phyloP scores from a whole-genome alignment of 2,888 invertebrate species.

The Cistogaster globosa region DNA sequence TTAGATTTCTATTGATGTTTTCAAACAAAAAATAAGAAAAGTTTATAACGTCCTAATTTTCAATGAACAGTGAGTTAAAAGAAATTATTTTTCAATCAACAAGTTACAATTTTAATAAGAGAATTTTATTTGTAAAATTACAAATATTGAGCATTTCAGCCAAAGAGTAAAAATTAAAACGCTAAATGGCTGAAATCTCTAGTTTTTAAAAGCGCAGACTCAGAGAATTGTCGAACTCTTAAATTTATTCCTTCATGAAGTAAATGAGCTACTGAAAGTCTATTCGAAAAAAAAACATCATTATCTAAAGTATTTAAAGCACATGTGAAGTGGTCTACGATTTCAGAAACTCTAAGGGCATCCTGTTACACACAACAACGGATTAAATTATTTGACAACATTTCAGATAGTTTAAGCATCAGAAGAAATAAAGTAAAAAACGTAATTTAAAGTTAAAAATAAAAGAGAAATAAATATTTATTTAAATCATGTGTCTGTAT shows the following conservation, averaged over 20 bases:
- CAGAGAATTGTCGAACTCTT: neutral
- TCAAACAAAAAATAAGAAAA: no score
- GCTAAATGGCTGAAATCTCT: neutral
- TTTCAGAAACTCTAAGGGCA: conserved; percentile 11
- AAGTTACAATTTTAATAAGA: neutral
- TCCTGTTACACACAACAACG: neutral
- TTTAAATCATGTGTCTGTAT: conserved; percentile 77
- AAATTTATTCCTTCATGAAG: neutral
- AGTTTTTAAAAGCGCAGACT: neutral
- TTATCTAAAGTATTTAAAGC: conserved; percentile 12
- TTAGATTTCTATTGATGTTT: no score
- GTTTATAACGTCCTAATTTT: no score
- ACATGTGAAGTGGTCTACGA: neutral
- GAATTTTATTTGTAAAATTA: neutral
- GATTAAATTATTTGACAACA: neutral
- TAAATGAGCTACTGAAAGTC: neutral
- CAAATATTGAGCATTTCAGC: neutral
- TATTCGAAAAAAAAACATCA: neutral
- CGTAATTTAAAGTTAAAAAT: neutral
- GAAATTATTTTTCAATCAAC: neutral
- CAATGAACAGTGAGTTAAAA: no score
- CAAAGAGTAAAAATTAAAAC: neutral
- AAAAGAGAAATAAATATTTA: neutral
- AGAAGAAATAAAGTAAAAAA: neutral
- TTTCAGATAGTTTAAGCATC: neutral